Conservation (phyloP, 2,797 vertebrate genomes). For the Cryptoprocta ferox region DNA sequence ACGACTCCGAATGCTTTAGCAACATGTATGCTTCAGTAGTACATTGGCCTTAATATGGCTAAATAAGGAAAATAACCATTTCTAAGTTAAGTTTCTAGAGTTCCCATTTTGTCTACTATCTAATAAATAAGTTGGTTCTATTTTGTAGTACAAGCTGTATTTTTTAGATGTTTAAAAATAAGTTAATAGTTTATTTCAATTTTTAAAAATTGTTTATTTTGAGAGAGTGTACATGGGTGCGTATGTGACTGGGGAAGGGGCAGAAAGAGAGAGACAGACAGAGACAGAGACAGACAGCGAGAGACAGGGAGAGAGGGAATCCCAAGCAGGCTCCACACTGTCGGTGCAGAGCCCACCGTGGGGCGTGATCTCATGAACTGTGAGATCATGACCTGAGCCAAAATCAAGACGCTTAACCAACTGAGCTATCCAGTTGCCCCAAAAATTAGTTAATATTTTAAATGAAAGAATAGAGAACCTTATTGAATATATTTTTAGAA, state of each 20-base stretch:
- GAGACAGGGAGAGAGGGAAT: not conserved
- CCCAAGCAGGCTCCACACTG: not conserved
- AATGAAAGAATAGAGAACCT: not conserved
- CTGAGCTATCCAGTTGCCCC: not conserved
- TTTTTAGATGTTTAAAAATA: not conserved
- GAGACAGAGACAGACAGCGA: too few species aligned
- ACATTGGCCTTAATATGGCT: not conserved
- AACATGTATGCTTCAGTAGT: not conserved
- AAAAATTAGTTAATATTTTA: not conserved
- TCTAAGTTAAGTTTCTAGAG: constrained; percentile 11
- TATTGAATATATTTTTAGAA: constrained; percentile 39
- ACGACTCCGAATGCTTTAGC: not conserved
- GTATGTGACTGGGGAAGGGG: too few species aligned
- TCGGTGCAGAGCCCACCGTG: not conserved
- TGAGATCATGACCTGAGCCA: not conserved
- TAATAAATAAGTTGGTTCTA: not conserved
- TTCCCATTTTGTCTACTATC: not conserved
- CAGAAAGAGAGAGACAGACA: too few species aligned
- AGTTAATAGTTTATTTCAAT: not conserved
- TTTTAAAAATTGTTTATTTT: not conserved
- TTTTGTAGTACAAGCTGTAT: not conserved
- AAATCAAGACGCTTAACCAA: not conserved
- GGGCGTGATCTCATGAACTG: not conserved
- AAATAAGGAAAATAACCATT: not conserved
- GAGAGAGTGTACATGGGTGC: too few species aligned